phyloP scores from a whole-genome alignment of 1,140 invertebrate species.

The Antheraea pernyi region DNA sequence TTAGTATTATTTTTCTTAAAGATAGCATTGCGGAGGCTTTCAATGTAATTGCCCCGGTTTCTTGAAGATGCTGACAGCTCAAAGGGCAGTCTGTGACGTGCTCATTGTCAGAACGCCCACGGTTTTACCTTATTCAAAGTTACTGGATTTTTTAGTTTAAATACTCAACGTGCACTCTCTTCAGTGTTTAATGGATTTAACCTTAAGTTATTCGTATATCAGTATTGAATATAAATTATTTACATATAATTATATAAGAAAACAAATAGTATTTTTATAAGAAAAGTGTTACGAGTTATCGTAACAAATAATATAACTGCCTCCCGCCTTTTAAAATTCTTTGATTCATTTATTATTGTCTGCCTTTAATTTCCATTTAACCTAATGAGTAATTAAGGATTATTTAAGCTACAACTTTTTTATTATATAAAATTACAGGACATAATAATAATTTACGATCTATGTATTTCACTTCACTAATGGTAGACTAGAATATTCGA shows the following conservation, averaged over 20 bases:
- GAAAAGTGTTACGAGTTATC: too few relatives aligned
- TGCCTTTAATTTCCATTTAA: neutral
- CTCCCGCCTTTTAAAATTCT: too few relatives aligned
- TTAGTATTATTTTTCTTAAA: conserved; percentile 70
- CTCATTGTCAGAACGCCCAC: conserved; percentile 73
- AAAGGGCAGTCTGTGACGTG: conserved; percentile 67
- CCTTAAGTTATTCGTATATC: too few relatives aligned
- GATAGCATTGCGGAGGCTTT: conserved; percentile 72
- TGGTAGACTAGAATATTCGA: conserved; percentile 52
- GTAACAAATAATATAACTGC: too few relatives aligned
- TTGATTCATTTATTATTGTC: neutral
- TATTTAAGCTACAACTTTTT: conserved; percentile 35
- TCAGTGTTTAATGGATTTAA: neutral
- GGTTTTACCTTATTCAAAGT: conserved; percentile 67
- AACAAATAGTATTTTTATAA: too few relatives aligned
- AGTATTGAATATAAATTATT: too few relatives aligned
- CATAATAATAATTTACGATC: conserved; percentile 58
- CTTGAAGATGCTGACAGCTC: conserved; percentile 73
- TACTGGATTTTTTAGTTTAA: conserved; percentile 48
- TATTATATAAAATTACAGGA: conserved; percentile 57
- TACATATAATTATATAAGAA: too few relatives aligned
- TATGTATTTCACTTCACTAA: conserved; percentile 41
- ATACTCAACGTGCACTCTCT: neutral
- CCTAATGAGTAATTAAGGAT: neutral
- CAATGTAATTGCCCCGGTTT: conserved; percentile 75